Evolutionary conservation across 2,797 vertebrate species (phyloP).

Genomic region (Rhynchotus rufescens): DNA sequence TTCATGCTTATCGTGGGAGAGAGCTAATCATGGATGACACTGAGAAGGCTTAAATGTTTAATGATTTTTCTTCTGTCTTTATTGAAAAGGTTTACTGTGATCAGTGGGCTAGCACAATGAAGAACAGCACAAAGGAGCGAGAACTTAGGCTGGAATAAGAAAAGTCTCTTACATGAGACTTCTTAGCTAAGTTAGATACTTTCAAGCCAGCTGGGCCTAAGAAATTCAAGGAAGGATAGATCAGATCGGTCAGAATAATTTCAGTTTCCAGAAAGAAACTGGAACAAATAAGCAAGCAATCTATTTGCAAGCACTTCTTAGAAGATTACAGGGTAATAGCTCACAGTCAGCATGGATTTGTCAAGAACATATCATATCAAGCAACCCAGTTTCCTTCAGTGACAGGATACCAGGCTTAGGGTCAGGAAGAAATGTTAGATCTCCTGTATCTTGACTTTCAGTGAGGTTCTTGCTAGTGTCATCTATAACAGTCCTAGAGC

Average conservation of each 20-base stretch:
- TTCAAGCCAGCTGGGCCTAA: slow-evolving; percentile 13
- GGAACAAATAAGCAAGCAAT: slow-evolving; percentile 66
- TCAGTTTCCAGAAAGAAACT: slow-evolving; percentile 52
- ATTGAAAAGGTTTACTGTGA: not conserved
- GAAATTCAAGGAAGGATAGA: slow-evolving; percentile 44
- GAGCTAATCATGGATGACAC: slow-evolving; percentile 13
- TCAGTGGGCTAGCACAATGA: not conserved
- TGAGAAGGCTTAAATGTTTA: not conserved
- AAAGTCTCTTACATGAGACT: not conserved
- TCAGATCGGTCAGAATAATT: slow-evolving; percentile 52
- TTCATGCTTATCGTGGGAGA: not conserved
- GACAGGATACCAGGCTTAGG: not conserved
- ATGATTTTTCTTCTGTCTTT: not conserved
- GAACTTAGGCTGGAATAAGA: not conserved
- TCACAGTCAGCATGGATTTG: slow-evolving; percentile 6
- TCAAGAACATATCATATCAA: not conserved
- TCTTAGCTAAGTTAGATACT: not conserved
- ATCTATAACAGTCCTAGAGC: fast-evolving
- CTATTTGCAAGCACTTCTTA: slow-evolving; percentile 31
- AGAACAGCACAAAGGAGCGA: not conserved
- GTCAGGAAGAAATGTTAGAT: not conserved
- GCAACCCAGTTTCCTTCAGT: not conserved
- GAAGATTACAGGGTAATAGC: slow-evolving; percentile 23
- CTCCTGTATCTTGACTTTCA: not conserved
- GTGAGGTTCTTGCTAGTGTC: not conserved